Conservation (phyloP, 2,888 invertebrate species). For the Thumatha senex region DNA sequence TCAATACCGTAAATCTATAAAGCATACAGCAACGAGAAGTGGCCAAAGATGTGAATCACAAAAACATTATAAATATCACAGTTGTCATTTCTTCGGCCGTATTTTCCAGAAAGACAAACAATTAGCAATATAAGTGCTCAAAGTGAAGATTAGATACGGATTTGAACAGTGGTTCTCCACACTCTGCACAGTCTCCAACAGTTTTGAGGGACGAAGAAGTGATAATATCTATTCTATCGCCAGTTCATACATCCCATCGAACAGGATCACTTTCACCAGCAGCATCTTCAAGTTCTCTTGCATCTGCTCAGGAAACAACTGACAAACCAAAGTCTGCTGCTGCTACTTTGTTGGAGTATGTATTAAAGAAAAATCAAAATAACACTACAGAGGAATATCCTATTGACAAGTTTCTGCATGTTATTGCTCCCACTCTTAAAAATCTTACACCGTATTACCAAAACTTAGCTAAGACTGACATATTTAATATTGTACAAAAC, state of each 20-base stretch:
- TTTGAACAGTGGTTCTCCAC: constrained; percentile 4
- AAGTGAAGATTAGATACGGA: constrained; percentile 1
- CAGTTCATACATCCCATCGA: constrained; percentile 4
- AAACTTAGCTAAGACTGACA: no score
- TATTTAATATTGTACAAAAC: no score
- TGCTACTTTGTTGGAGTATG: constrained; percentile 9
- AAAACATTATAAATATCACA: no score
- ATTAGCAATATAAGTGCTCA: no score
- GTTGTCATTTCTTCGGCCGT: no score
- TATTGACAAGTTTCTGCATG: constrained; percentile 5
- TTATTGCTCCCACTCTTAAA: constrained; percentile 1
- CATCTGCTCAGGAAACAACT: constrained; percentile 6
- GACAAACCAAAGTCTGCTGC: constrained; percentile 6
- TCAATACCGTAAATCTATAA: no score
- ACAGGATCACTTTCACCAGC: constrained; percentile 9
- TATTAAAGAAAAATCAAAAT: constrained; percentile 8
- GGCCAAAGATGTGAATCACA: no score
- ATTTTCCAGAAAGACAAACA: no score
- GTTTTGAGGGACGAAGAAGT: constrained; percentile 1
- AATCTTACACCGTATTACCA: constrained; percentile 4
- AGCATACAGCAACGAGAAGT: no score
- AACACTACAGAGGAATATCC: constrained; percentile 3
- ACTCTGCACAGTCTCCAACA: constrained; percentile 5
- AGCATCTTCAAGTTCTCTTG: constrained; percentile 5
- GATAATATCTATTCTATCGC: constrained; percentile 4